Evolutionary conservation across 2,797 vertebrate genomes (phyloP).

Genomic region (Acridotheres tristis): DNA sequence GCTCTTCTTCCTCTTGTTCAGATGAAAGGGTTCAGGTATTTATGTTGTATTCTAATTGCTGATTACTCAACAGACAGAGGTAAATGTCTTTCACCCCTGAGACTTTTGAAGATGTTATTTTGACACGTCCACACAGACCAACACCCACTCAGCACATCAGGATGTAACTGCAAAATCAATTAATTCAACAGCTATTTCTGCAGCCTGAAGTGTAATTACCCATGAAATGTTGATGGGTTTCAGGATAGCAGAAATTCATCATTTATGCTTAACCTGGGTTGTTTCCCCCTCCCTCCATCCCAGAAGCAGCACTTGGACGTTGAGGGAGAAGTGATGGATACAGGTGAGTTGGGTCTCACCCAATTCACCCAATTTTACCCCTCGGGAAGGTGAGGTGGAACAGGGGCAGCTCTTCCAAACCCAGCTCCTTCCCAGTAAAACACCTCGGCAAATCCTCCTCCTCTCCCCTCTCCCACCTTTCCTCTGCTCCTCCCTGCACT

Average conservation of each 20-base stretch:
- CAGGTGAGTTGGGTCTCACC: neutral
- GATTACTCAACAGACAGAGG: neutral
- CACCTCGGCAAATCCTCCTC: accelerated
- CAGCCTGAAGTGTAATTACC: constrained; percentile 7
- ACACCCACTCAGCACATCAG: neutral
- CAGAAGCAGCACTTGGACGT: neutral
- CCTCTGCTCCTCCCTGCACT: neutral
- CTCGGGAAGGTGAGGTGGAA: neutral
- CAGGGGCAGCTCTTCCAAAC: neutral
- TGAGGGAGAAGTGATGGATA: neutral
- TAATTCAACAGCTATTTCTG: constrained; percentile 27
- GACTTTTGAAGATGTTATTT: neutral
- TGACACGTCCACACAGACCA: neutral
- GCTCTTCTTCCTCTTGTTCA: neutral
- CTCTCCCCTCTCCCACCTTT: neutral
- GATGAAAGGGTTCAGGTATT: neutral
- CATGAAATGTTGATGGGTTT: neutral
- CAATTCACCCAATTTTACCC: accelerated
- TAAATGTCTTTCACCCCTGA: neutral
- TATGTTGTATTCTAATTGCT: neutral
- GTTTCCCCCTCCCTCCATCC: neutral
- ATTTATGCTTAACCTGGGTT: neutral
- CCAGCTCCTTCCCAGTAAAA: neutral
- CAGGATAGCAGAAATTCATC: neutral
- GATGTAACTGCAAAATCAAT: constrained; percentile 27